Evolutionary conservation across 2,113 vertebrate genomes (phyloP).

Genomic region (Limnothrissa miodon): DNA sequence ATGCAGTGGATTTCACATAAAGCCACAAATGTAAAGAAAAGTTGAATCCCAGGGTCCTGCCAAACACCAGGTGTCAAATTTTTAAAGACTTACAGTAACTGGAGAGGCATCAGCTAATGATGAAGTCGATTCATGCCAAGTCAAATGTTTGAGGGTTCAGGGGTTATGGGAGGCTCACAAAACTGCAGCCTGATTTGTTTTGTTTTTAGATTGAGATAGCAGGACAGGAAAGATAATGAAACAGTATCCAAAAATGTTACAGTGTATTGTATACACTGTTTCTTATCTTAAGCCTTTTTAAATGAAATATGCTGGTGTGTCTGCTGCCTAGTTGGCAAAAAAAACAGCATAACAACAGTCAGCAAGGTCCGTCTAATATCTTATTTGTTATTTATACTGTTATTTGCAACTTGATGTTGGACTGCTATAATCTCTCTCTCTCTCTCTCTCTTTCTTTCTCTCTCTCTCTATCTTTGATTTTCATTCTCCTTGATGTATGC

Average conservation of each 20-base stretch:
- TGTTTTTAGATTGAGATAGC: too few species aligned
- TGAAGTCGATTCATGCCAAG: too few species aligned
- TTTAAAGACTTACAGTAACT: too few species aligned
- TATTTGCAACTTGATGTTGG: background rate
- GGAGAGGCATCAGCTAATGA: too few species aligned
- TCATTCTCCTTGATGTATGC: background rate
- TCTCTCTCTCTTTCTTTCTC: background rate
- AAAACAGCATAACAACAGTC: background rate
- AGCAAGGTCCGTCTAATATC: background rate
- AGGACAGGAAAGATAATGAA: too few species aligned
- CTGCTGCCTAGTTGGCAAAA: background rate
- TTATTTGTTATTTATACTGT: background rate
- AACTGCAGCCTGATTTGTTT: too few species aligned
- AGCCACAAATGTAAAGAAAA: too few species aligned
- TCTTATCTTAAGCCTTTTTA: background rate
- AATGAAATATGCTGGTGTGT: background rate
- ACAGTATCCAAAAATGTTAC: background rate
- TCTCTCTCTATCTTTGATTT: background rate
- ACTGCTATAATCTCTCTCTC: background rate
- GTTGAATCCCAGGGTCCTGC: too few species aligned
- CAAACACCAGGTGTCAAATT: too few species aligned
- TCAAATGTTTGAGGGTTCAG: too few species aligned
- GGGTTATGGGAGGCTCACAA: too few species aligned
- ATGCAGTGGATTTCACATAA: too few species aligned
- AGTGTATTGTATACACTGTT: background rate